phyloP scores from a whole-genome alignment of 2,797 vertebrate species.

The Anabacerthia variegaticeps region DNA sequence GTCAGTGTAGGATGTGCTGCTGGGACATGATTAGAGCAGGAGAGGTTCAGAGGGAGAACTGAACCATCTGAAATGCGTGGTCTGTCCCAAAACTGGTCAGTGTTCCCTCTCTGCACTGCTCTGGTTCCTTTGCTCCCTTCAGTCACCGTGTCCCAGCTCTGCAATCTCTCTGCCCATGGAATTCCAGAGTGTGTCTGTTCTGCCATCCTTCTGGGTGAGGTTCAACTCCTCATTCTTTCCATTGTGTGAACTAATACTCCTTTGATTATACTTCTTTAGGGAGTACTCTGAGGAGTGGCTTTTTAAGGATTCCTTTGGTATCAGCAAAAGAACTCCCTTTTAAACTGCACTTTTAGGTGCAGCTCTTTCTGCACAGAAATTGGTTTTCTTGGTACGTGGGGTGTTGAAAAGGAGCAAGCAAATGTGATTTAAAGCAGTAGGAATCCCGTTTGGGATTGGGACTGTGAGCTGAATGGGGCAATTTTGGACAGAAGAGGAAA shows the following conservation, averaged over 20 bases:
- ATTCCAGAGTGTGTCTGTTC: not conserved
- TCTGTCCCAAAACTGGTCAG: not conserved
- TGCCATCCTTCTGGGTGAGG: constrained; percentile 51
- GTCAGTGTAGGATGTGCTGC: not conserved
- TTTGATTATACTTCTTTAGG: not conserved
- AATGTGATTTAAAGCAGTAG: not conserved
- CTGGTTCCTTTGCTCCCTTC: not conserved
- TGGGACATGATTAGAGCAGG: not conserved
- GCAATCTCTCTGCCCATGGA: not conserved
- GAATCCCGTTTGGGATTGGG: not conserved
- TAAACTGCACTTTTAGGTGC: not conserved
- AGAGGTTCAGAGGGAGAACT: not conserved
- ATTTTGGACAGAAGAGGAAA: not conserved
- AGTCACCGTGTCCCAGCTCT: too few species aligned
- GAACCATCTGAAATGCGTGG: accelerated
- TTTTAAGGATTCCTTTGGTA: constrained; percentile 36
- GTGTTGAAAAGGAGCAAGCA: not conserved
- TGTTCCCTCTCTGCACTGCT: not conserved
- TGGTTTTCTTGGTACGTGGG: not conserved
- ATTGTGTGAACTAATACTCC: constrained; percentile 22
- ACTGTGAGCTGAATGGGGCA: not conserved
- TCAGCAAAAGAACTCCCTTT: not conserved
- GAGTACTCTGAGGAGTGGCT: constrained; percentile 57
- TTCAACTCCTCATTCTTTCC: constrained; percentile 59
- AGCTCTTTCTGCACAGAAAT: not conserved